These are phyloP conservation scores for Thymallus thymallus DNA, from an alignment of 2,113 vertebrate genomes.

Conservation along the genomic window DNA sequence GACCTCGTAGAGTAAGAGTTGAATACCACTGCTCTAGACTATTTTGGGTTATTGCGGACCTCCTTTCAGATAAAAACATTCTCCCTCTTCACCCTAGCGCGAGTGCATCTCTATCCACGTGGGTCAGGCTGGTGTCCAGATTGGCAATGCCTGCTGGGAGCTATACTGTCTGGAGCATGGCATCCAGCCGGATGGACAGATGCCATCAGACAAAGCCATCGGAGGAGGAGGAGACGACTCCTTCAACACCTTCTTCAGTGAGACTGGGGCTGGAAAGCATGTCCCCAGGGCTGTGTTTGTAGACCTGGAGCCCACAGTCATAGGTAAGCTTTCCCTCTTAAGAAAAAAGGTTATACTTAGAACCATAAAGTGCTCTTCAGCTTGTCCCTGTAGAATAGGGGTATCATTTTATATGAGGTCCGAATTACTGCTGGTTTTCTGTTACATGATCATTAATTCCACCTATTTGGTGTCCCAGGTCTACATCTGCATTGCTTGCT, in stretches of 20 bases:
- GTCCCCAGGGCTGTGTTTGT: slow-evolving; percentile 77
- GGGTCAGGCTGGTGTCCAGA: slow-evolving; percentile 74
- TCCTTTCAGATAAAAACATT: not conserved
- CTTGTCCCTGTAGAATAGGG: no score
- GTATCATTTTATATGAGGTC: no score
- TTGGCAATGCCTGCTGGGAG: slow-evolving; percentile 75
- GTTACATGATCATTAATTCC: no score
- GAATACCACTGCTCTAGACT: not conserved
- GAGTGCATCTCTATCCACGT: slow-evolving; percentile 75
- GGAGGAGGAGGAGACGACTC: slow-evolving; percentile 71
- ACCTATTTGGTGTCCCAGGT: no score
- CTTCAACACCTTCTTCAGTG: slow-evolving; percentile 74
- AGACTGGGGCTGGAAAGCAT: slow-evolving; percentile 73
- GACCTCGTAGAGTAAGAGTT: no score
- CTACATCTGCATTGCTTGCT: no score
- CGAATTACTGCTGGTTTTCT: no score
- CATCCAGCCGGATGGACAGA: slow-evolving; percentile 73
- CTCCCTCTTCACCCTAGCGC: slow-evolving; percentile 47
- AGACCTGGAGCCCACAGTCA: slow-evolving; percentile 73
- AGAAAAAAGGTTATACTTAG: no score
- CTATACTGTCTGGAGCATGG: slow-evolving; percentile 72
- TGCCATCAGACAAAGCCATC: slow-evolving; percentile 73
- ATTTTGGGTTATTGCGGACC: not conserved
- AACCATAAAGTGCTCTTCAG: no score
- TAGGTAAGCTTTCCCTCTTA: slow-evolving; percentile 50